These are phyloP conservation scores for Stenichneumon culpator DNA, from an alignment of 2,888 invertebrate species.

Conservation along the genomic window DNA sequence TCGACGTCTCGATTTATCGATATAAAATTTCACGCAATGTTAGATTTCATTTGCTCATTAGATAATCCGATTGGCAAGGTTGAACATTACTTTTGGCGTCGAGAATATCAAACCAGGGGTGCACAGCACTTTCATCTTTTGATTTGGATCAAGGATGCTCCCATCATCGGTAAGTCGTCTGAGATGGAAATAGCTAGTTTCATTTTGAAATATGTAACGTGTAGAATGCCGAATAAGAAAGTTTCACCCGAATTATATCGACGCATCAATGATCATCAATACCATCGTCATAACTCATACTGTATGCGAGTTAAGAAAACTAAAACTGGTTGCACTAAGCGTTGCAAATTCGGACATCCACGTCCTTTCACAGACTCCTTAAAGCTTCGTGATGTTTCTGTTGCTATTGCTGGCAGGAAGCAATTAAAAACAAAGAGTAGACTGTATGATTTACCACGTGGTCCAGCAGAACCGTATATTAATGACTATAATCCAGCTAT, in stretches of 20 bases:
- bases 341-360: slow-evolving; percentile 74
- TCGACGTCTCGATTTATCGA: slow-evolving; percentile 77
- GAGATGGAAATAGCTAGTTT: slow-evolving; percentile 72
- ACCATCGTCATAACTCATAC: slow-evolving; percentile 32
- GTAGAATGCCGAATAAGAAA: slow-evolving; percentile 7
- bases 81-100: slow-evolving; percentile 11
- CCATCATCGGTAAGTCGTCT: slow-evolving; percentile 70
- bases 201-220: slow-evolving; percentile 65
- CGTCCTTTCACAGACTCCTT: slow-evolving; percentile 70
- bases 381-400: slow-evolving; percentile 68
- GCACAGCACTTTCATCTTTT: slow-evolving; percentile 71
- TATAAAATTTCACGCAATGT: slow-evolving; percentile 75
- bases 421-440: no score
- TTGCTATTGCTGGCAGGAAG: slow-evolving; percentile 75
- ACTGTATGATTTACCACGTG: no score
- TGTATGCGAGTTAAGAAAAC: slow-evolving; percentile 45
- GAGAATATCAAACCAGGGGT: slow-evolving; percentile 72
- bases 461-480: no score
- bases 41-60: slow-evolving; percentile 73
- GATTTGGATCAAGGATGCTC: slow-evolving; percentile 76
- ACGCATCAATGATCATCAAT: slow-evolving; percentile 25
- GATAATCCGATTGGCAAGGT: slow-evolving; percentile 65
- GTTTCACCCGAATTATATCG: slow-evolving; percentile 13
- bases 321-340: slow-evolving; percentile 62
- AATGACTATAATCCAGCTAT: no score